Evolutionary conservation across 2,113 vertebrate genomes (phyloP), one percentile per base, ranked within the genome.

Genomic region (Ctenodactylus gundi): DNA sequence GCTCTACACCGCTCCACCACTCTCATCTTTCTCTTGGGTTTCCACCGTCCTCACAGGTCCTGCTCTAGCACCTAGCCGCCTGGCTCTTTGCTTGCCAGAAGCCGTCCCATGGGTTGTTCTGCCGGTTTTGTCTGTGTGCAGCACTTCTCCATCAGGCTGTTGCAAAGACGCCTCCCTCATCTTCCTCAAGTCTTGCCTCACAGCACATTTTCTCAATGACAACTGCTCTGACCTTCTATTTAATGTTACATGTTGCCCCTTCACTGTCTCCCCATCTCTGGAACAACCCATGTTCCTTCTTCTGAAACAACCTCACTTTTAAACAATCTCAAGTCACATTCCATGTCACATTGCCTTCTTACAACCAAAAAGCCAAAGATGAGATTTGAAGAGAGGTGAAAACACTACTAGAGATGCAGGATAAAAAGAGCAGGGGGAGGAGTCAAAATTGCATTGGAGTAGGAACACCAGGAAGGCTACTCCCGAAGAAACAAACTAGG

Each of bases 181-280:
- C 36, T 85, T 84, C 15, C 34, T 73, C 46, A 73, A 73, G 34
- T 57, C 51, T 85, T 85, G 18, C 14, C 49, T 90, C 75, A 89
- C 41, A 72, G 53, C 13, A 70, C 46, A 57, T 60, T 39, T 92
- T 53, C 18, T 81, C 75, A 62, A 0, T 11, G 10, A 83, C 58
- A 80, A 53, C 58, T 25, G 34, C 36, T 53, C 78, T 29, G 58
- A 49, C 23, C 36, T 46, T 15, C 67, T 44, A 46, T 60, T 70
- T 29, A 51, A 62, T 73, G 60, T 51, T 8, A 72, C 11, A 29
- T 27, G 27, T 75, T 89, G 25, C 6, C 29, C 51, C 29, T 64
- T 68, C 13, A 20, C 12, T 23, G 18, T 62, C 21, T 53, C 53
- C 53, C n/a, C 20, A 49, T 51, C n/a, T 75, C 23, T 55, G 34